A percentile compares a stretch with the other conserved stretches of the same genome.
Conservation (phyloP, 2,888 invertebrate genomes). For the Lycophotia porphyrea region DNA sequence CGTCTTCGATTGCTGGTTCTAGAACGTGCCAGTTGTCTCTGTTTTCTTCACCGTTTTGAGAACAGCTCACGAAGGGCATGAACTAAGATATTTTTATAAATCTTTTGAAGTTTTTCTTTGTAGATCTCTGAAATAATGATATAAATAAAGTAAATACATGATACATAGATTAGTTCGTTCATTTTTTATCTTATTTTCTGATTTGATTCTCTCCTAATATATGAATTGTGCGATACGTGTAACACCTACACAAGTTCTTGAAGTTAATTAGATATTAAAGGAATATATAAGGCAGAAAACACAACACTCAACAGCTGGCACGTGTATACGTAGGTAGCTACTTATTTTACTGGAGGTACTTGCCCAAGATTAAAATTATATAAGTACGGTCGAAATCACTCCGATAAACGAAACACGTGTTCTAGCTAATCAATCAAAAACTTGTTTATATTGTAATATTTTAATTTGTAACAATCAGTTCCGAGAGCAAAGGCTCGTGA, state of each 20-base stretch:
- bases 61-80: background rate
- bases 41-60: background rate
- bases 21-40: background rate
- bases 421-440: background rate
- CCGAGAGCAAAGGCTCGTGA: background rate
- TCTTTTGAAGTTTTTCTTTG: too few relatives aligned
- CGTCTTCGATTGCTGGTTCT: background rate
- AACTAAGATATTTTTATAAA: too few relatives aligned
- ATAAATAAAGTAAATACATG: background rate
- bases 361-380: conserved; percentile 9
- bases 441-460: background rate
- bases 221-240: too few relatives aligned
- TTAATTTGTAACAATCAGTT: conserved; percentile 4
- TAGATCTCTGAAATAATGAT: background rate
- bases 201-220: too few relatives aligned
- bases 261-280: background rate
- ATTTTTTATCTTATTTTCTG: background rate
- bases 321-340: background rate
- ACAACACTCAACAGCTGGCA: too few relatives aligned
- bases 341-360: background rate
- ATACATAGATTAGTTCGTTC: background rate
- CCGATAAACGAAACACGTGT: background rate
- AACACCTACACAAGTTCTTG: background rate
- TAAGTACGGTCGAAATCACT: background rate
- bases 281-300: too few relatives aligned